A percentile compares a stretch with the other conserved stretches of the same genome.
phyloP scores from a whole-genome alignment of 2,888 invertebrate species.

The Drosophila subquinaria region DNA sequence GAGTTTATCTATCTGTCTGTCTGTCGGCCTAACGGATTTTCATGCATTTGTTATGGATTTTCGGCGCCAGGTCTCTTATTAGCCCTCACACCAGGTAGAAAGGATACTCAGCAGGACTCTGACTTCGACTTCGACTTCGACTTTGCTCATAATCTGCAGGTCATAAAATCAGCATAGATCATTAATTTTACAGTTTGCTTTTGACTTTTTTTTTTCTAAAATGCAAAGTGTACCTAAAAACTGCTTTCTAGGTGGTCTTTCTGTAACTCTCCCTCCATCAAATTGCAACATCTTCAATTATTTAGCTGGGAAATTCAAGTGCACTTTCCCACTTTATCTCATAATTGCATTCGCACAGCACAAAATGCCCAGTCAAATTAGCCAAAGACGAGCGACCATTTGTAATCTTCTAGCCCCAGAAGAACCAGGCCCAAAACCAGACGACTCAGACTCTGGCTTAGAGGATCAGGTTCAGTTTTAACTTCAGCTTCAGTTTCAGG shows the following conservation, averaged over 20 bases:
- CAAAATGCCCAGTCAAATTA: constrained; percentile 69
- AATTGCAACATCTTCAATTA: constrained; percentile 70
- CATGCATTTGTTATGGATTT: constrained; percentile 77
- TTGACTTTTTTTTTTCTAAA: constrained; percentile 20
- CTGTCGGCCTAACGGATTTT: constrained; percentile 79
- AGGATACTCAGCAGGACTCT: constrained; percentile 60
- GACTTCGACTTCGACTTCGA: constrained; percentile 33
- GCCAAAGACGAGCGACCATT: constrained; percentile 62
- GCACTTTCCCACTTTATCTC: constrained; percentile 72
- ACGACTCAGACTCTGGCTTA: constrained; percentile 5
- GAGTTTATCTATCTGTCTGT: constrained; percentile 60
- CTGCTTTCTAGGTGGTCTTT: constrained; percentile 60
- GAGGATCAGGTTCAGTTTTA: constrained; percentile 4
- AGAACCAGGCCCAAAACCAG: not conserved
- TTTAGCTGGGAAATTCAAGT: constrained; percentile 47
- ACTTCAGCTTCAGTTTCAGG: constrained; percentile 13
- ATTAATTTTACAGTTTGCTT: constrained; percentile 76
- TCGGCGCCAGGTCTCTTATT: constrained; percentile 80
- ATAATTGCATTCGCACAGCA: constrained; percentile 76
- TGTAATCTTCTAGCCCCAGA: constrained; percentile 59
- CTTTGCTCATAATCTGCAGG: constrained; percentile 71
- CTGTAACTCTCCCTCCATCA: constrained; percentile 24
- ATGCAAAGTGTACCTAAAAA: constrained; percentile 61
- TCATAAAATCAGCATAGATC: constrained; percentile 76
- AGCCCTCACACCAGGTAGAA: constrained; percentile 54